Conservation (phyloP, 2,113 vertebrate species). For the Ailuropoda melanoleuca region DNA sequence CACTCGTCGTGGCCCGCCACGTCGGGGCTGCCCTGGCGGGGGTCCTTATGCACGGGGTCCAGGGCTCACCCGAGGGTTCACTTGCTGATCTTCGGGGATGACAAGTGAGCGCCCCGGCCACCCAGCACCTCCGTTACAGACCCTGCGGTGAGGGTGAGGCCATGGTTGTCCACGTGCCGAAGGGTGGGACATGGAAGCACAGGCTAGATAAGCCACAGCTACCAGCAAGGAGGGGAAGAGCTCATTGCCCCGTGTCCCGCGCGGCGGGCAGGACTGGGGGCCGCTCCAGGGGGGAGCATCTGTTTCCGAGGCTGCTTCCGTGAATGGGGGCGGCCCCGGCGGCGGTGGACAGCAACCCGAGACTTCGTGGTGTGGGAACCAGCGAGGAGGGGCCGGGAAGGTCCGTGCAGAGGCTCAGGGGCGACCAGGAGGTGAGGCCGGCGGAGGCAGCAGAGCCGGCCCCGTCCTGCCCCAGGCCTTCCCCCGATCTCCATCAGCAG, state of each 20-base stretch:
- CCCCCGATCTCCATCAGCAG: background rate
- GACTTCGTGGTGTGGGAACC: background rate
- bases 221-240: background rate
- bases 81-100: background rate
- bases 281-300: background rate
- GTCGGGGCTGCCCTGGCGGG: background rate
- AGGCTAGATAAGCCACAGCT: background rate
- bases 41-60: background rate
- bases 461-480: background rate
- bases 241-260: fast-evolving
- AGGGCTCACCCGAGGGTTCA: background rate
- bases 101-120: background rate
- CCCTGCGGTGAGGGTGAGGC: background rate
- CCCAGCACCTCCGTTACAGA: background rate
- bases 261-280: background rate
- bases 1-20: fast-evolving
- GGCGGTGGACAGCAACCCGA: background rate
- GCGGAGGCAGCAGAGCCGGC: background rate
- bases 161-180: fast-evolving
- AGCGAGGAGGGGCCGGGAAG: background rate
- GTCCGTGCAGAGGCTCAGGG: background rate
- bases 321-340: background rate
- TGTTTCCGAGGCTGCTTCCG: background rate
- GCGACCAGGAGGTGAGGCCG: too few relatives aligned
- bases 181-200: background rate